Evolutionary conservation across 2,888 invertebrate genomes (phyloP).

Genomic region (Drosophila nigritarsus): DNA sequence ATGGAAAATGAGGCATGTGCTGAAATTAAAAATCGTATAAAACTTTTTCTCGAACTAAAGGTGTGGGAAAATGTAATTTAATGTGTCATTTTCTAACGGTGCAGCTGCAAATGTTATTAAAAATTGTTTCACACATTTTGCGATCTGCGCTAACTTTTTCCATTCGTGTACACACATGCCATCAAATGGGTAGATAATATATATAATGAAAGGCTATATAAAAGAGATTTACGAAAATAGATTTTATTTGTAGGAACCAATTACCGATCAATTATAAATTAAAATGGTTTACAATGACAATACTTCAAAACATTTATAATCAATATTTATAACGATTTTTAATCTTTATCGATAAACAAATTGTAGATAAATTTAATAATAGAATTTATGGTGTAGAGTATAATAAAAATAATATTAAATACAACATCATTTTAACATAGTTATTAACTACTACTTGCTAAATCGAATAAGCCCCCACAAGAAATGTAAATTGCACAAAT

Average conservation of each 20-base stretch:
- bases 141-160: conserved; percentile 9
- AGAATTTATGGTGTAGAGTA: neutral
- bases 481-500: too few species aligned
- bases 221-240: neutral
- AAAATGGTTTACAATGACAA: neutral
- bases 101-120: conserved; percentile 40
- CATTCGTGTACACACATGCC: neutral
- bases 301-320: neutral
- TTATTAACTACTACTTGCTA: too few species aligned
- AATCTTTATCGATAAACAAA: neutral
- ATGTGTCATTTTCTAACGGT: conserved; percentile 40
- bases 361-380: neutral
- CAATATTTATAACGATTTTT: neutral
- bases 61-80: conserved; percentile 38
- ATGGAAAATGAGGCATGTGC: conserved; percentile 53
- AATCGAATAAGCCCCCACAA: too few species aligned
- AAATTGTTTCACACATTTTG: conserved; percentile 35
- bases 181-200: neutral
- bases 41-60: conserved; percentile 3
- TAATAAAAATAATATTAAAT: too few species aligned
- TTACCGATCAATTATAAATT: neutral
- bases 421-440: too few species aligned
- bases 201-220: neutral
- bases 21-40: conserved; percentile 29
- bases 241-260: neutral